Evolutionary conservation across 2,888 invertebrate species (phyloP), one percentile per base, ranked within the genome.

Genomic region (Leucophenga maculata): DNA sequence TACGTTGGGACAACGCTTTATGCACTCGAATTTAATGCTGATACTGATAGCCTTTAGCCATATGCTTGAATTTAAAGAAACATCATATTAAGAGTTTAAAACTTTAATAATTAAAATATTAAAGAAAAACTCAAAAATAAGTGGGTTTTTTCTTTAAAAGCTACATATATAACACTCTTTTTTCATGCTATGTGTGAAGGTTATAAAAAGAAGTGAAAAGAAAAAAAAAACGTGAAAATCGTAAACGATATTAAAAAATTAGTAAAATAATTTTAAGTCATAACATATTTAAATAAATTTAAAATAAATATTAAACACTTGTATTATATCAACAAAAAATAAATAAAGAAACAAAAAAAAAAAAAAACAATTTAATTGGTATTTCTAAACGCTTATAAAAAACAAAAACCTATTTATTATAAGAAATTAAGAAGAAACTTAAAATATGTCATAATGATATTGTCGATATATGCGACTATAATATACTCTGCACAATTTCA

Each of bases 211-310:
- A 26, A 26, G 26, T 26, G 26, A 32, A n/a, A 69, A 60, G 70
- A 69, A 50, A 70, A 66, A 70, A 50, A 64, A 68, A 66, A 32
- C 72, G 65, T 14, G 32, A 39, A 66, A 52, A 50, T 20, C 8
- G 8, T 60, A n/a, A 32, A 60, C 6, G 20, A 62, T 20, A 62
- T 62, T 18, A 46, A 14, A 62, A 11, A 3, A 31, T 72, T 75
- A 77, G 78, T 78, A 72, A 77, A 70, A 74, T 22, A 62, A 69
- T 26, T 26, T 67, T 67, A 69, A 72, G 72, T 67, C 22, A 71
- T 65, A 76, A 52, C 32, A 55, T 31, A 71, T 67, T 48, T 60
- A 50, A 59, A 71, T 60, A 44, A 65, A 31, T 54, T 73, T 39
- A 39, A 32, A 59, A 59, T 70, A 81, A 78, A 64, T 48, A 60